Conservation (phyloP, 2,113 vertebrate species). For the Mobula birostris region DNA sequence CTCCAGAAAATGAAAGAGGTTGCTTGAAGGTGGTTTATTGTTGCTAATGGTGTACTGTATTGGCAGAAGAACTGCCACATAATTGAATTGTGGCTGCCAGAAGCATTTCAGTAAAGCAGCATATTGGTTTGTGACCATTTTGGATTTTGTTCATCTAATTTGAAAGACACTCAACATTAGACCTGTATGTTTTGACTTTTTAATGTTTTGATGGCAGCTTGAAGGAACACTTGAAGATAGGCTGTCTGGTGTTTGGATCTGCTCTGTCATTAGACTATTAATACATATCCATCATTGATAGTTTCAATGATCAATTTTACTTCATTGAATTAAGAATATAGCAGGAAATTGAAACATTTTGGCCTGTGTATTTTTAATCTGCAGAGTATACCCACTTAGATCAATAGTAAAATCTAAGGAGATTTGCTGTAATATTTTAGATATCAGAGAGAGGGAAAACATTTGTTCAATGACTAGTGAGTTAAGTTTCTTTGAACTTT, state of each 20-base stretch:
- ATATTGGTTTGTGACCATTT: constrained; percentile 12
- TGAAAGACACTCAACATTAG: not conserved
- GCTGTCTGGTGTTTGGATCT: not conserved
- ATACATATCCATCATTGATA: not conserved
- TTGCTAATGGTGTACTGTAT: not conserved
- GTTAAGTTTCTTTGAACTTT: not conserved
- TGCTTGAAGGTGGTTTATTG: not conserved
- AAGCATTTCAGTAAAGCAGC: not conserved
- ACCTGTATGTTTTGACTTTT: not conserved
- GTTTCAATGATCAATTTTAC: not conserved
- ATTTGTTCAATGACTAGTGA: not conserved
- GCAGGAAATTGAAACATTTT: not conserved
- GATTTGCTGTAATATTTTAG: not conserved
- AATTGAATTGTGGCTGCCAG: constrained; percentile 8
- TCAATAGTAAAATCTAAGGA: not conserved
- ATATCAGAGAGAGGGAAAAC: not conserved
- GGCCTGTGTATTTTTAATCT: not conserved
- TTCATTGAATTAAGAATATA: not conserved
- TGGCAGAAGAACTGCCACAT: not conserved
- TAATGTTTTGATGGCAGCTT: not conserved
- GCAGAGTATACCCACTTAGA: not conserved
- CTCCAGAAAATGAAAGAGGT: constrained; percentile 9
- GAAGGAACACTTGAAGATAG: not conserved
- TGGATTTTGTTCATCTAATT: not conserved
- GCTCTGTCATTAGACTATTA: not conserved